Base-by-base conservation (phyloP, 2,113 vertebrate species). In the Bufo bufo region DNA sequence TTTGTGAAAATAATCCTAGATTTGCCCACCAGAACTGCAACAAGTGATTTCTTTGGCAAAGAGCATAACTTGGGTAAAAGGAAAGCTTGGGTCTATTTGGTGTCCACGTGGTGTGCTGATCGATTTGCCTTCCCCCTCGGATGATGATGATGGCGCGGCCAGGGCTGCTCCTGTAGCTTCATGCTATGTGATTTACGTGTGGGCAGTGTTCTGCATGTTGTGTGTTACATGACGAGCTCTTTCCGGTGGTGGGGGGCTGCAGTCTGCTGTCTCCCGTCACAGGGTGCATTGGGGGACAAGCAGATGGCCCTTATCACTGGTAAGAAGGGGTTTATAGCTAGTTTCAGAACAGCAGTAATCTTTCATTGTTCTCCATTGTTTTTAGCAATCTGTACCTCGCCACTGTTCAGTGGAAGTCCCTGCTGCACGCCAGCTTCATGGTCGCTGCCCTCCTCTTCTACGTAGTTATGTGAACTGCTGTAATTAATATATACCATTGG, bases 221-320 rank as follows among this genome's bases (percentile, higher is more conserved):
- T 82, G 52, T 59, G 47, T 82, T 56, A 52, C 61, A 56, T 71
- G 59, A 65, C 72, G 8, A 59, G 77, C 52, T 86, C 75, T 81
- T 80, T 78, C 52, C 72, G 50, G 43, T 58, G 33, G 58, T 4
- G 12, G 56, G 49, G 56, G 86, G 16, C 54, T 56, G 16, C 75
- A 54, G 49, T 86, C 85, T 47, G 85, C 85, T 87, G 75, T 81
- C 66, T 56, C 63, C 9, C 14, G 75, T 47, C 75, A 61, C 52
- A 47, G 65, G 20, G 65, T 1, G 65, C 43, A 72, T 33, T 47
- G 47, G 20, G 71, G 71, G 43, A 47, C 71, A 47, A 72, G 71
- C 71, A 72, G 75, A 61, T 74, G 65, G 63, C 65, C 74, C 82
- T 71, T 56, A 69, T 43, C 49, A 33, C 16, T 16, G 23, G 83